A percentile compares a stretch with the other conserved stretches of the same genome.
Conservation (phyloP, 1,140 invertebrate genomes). For the Magallana angulata region DNA sequence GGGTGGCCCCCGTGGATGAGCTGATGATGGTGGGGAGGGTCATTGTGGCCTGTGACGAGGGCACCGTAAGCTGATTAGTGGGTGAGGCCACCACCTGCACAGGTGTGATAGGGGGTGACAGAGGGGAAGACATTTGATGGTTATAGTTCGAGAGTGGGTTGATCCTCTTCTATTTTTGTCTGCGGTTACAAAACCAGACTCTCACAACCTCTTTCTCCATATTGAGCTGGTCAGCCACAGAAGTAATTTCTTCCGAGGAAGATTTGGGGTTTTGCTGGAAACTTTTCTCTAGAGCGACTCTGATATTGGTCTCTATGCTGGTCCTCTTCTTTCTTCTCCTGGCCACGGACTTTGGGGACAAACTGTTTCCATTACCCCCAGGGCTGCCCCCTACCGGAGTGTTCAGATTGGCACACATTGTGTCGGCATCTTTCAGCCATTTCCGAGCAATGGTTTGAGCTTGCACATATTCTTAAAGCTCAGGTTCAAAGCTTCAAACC, state of each 20-base stretch:
- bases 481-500: constrained; percentile 98
- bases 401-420: constrained; percentile 71
- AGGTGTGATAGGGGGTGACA: constrained; percentile 36
- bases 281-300: constrained; percentile 94
- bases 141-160: constrained; percentile 69
- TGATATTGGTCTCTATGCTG: constrained; percentile 96
- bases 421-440: constrained; percentile 97
- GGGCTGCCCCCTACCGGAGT: constrained; percentile 57
- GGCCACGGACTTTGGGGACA: constrained; percentile 68
- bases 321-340: constrained; percentile 96
- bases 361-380: constrained; percentile 55
- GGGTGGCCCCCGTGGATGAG: background rate
- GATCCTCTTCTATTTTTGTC: constrained; percentile 96
- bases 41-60: background rate
- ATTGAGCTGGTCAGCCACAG: constrained; percentile 93
- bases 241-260: constrained; percentile 96
- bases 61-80: background rate
- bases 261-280: constrained; percentile 98
- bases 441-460: constrained; percentile 97
- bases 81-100: constrained; percentile 30
- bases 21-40: background rate
- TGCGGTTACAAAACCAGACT: constrained; percentile 96
- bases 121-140: constrained; percentile 2
- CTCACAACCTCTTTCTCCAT: constrained; percentile 98
- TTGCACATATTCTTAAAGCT: constrained; percentile 99